phyloP scores from a whole-genome alignment of 2,888 invertebrate genomes.

The Brachypterus glaber region DNA sequence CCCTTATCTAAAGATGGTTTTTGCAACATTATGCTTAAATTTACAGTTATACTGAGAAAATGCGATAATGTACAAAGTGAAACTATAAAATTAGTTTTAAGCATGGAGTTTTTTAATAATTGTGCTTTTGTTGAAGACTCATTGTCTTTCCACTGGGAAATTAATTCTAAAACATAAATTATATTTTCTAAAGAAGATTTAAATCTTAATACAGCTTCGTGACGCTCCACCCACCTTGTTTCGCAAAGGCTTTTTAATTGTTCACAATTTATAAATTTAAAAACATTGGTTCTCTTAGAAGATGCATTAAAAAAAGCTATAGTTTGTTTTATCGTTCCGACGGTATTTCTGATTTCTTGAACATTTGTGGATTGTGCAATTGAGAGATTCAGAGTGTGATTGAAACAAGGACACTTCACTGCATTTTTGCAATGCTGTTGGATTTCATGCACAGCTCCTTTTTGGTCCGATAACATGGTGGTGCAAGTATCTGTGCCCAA shows the following conservation, averaged over 20 bases:
- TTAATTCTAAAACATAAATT: slow-evolving; percentile 1
- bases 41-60: too few species aligned
- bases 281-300: slow-evolving; percentile 19
- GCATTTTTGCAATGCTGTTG: slow-evolving; percentile 21
- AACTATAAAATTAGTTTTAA: too few species aligned
- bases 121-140: slow-evolving; percentile 3
- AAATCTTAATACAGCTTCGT: too few species aligned
- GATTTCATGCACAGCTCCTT: slow-evolving; percentile 26
- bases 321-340: slow-evolving; percentile 23
- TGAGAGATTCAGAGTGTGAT: slow-evolving; percentile 26
- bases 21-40: too few species aligned
- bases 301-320: slow-evolving; percentile 21
- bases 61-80: too few species aligned
- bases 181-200: slow-evolving; percentile 3
- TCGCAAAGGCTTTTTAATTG: slow-evolving; percentile 14
- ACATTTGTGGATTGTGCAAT: slow-evolving; percentile 22
- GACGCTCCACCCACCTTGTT: slow-evolving; percentile 14
- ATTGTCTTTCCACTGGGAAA: slow-evolving; percentile 3
- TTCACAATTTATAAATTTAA: slow-evolving; percentile 17
- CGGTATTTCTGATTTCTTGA: slow-evolving; percentile 18
- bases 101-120: too few species aligned
- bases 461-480: slow-evolving; percentile 26
- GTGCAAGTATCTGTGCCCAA: slow-evolving; percentile 28
- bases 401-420: slow-evolving; percentile 24
- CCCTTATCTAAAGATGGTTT: too few species aligned